These are phyloP conservation scores for Dromaius novaehollandiae DNA, from an alignment of 2,113 vertebrate species.

Conservation along the genomic window DNA sequence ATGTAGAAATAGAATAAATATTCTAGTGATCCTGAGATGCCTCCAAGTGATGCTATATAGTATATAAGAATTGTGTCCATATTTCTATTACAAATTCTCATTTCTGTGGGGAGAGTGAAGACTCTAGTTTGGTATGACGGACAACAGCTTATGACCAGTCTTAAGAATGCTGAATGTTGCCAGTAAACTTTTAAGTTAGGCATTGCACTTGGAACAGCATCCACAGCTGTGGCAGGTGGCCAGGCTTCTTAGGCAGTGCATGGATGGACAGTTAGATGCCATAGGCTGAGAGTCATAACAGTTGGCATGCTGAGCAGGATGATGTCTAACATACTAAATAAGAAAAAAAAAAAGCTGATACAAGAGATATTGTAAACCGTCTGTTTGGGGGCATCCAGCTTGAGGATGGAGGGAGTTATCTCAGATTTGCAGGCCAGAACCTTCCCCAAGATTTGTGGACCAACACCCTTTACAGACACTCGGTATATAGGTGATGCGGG, in stretches of 20 bases:
- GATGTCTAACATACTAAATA: neutral
- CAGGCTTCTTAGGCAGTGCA: neutral
- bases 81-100: neutral
- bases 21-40: neutral
- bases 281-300: neutral
- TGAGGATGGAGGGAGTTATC: neutral
- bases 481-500: neutral
- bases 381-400: neutral
- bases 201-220: neutral
- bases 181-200: neutral
- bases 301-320: neutral
- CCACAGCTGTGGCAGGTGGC: neutral
- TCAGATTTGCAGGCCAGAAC: neutral
- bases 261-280: neutral
- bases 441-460: neutral
- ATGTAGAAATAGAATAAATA: neutral
- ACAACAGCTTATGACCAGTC: neutral
- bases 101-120: neutral
- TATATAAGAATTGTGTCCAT: neutral
- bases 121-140: neutral
- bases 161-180: neutral
- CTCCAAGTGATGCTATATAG: neutral
- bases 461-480: neutral
- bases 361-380: rapidly evolving
- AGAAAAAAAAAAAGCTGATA: neutral